Evolutionary conservation across 2,113 vertebrate genomes (phyloP).

Genomic region (Malurus alboscapulatus): DNA sequence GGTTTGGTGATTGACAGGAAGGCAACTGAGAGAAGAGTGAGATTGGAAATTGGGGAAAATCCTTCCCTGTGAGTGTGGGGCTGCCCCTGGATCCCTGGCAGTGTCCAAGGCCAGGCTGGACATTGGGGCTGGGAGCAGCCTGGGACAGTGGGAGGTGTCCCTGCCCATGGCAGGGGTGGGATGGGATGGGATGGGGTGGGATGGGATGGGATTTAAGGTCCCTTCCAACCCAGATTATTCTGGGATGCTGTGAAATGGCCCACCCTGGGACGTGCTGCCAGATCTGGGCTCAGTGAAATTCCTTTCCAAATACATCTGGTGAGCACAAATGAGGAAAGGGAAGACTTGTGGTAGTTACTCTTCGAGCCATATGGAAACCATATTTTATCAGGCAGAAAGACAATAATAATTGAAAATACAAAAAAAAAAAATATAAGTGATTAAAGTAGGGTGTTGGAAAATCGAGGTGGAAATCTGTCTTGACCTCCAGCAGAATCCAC

Average conservation of each 20-base stretch:
- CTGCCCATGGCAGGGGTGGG: background rate
- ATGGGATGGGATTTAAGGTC: accelerated
- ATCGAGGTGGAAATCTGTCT: background rate
- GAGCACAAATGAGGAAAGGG: background rate
- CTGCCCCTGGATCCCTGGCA: background rate
- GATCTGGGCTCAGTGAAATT: background rate
- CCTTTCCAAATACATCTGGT: background rate
- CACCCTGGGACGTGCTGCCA: background rate
- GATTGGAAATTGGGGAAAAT: background rate
- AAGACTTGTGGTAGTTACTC: background rate
- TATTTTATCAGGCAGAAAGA: background rate
- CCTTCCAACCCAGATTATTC: background rate
- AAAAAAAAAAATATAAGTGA: background rate
- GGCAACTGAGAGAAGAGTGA: background rate
- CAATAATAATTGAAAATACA: background rate
- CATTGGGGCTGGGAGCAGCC: background rate
- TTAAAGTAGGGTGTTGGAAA: background rate
- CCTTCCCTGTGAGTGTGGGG: background rate
- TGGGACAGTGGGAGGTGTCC: background rate
- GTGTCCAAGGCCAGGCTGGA: background rate
- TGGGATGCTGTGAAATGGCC: too few species aligned
- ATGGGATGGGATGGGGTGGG: too few species aligned
- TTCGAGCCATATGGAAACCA: background rate
- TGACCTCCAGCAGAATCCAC: background rate
- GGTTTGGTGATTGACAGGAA: background rate